phyloP scores from a whole-genome alignment of 2,888 invertebrate species.

The Eristalinus aeneus region DNA sequence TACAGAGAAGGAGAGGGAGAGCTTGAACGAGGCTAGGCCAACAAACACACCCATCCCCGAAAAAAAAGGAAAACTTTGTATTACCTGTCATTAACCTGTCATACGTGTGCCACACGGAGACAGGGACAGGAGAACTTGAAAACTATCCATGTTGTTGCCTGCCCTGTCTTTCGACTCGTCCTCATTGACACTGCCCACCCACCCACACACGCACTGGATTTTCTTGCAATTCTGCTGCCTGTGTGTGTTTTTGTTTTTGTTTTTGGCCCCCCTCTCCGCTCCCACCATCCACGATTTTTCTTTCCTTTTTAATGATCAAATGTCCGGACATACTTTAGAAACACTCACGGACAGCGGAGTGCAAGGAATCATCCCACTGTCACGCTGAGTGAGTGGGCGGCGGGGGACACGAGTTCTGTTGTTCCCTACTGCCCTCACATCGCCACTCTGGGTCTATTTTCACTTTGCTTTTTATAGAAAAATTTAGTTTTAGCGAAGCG shows the following conservation, averaged over 20 bases:
- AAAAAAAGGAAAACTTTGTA: slow-evolving; percentile 32
- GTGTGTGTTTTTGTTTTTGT: neutral
- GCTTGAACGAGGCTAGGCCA: neutral
- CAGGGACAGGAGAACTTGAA: neutral
- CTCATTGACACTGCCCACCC: neutral
- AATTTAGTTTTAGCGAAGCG: neutral
- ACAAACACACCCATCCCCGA: neutral
- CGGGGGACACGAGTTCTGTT: neutral
- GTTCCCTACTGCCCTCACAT: neutral
- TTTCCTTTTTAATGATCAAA: slow-evolving; percentile 49
- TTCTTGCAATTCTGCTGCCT: slow-evolving; percentile 3
- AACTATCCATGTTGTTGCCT: neutral
- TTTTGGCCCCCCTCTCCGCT: neutral
- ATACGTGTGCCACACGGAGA: slow-evolving; percentile 17
- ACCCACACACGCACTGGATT: slow-evolving; percentile 33
- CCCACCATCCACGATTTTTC: neutral
- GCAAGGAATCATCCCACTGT: neutral
- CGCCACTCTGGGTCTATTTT: slow-evolving; percentile 26
- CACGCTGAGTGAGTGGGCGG: neutral
- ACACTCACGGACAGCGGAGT: slow-evolving; percentile 16
- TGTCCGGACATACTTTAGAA: slow-evolving; percentile 41
- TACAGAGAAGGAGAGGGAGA: neutral
- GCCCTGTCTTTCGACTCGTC: neutral
- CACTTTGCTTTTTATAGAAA: slow-evolving; percentile 23
- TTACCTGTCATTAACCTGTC: slow-evolving; percentile 66